Evolutionary conservation across 2,113 vertebrate genomes (phyloP).

Genomic region (Arenaria interpres): DNA sequence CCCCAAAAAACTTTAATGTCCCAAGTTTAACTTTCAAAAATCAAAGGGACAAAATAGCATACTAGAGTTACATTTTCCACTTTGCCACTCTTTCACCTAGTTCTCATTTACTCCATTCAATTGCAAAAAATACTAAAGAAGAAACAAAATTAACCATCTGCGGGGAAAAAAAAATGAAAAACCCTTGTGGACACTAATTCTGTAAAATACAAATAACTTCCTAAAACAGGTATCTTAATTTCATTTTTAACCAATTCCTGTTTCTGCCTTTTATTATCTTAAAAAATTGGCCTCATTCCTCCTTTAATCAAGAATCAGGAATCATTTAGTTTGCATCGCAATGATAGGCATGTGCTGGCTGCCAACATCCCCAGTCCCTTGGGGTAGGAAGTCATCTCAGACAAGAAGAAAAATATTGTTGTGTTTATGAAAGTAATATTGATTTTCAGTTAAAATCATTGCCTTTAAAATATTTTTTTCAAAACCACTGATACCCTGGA

Average conservation of each 20-base stretch:
- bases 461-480: background rate
- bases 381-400: background rate
- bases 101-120: background rate
- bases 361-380: background rate
- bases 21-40: background rate
- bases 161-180: accelerated
- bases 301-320: background rate
- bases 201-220: background rate
- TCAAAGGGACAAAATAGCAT: background rate
- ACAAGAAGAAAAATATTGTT: background rate
- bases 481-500: background rate
- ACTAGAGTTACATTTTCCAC: background rate
- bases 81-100: background rate
- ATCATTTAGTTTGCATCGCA: background rate
- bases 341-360: background rate
- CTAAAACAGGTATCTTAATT: background rate
- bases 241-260: background rate
- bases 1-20: background rate
- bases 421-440: background rate
- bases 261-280: background rate
- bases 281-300: background rate
- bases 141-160: background rate
- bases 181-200: background rate
- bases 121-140: background rate
- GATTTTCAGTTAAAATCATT: background rate